Evolutionary conservation across 2,888 invertebrate genomes (phyloP), one percentile per base, ranked within the genome.

Genomic region (Drepanosiphum platanoidis): DNA sequence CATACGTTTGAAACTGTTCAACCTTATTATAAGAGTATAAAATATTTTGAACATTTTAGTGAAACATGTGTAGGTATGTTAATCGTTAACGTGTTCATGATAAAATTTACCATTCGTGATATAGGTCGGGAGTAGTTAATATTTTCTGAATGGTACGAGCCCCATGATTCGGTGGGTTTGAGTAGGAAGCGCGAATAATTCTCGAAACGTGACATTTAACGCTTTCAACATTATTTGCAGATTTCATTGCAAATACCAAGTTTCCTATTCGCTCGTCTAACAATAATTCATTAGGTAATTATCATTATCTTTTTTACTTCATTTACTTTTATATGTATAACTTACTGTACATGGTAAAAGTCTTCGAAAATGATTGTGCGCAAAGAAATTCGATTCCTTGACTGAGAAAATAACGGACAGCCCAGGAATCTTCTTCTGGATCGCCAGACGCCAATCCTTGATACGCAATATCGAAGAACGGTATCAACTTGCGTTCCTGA

Each of bases 311-410:
- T 7, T 9, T 22, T 58, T 5, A 22, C 22, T 58, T 22, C 22
- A 11, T 2, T 11, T 58, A 22, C 5, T 13, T 22, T 22, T 58
- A 58, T 22, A 22, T 22, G 15, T 58, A 42, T 52, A 46, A 90
- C 93, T 93, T 89, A 95, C 97, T 98, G 91, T 99, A 99, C 7
- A 99, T 92, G 22, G 99, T 99, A 91, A 99, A 99, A 91, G 99
- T 99, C 91, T 99, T 99, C 81, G 99, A 98, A 91, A 97, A 99
- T 22, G 97, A 98, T 91, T 99, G 99, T 2, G 98, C 94, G 89
- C 95, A 95, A 87, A 99, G 91, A 81, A 98, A 91, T 90, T 99
- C 99, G 90, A 98, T 94, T 64, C 97, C 97, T 86, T 94, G 91
- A 86, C 93, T 90, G 3, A 94, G 95, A 91, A 99, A 98, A 90